phyloP scores from a whole-genome alignment of 2,113 vertebrate species.

The Pipa parva region DNA sequence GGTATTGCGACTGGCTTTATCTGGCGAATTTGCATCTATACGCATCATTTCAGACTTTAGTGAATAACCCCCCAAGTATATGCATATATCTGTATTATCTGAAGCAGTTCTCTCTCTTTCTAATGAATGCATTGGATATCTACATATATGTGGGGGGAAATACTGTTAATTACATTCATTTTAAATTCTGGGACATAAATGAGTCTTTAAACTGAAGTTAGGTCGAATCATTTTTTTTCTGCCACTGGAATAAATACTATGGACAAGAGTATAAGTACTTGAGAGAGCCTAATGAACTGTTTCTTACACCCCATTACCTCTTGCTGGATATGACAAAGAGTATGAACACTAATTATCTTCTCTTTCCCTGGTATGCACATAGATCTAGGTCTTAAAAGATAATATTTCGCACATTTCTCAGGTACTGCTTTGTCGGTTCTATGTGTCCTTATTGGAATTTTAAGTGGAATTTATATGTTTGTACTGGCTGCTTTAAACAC shows the following conservation, averaged over 20 bases:
- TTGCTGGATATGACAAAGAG: conserved; percentile 75
- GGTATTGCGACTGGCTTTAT: no score
- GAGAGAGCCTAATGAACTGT: conserved; percentile 76
- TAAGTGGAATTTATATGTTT: conserved; percentile 56
- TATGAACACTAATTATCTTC: conserved; percentile 72
- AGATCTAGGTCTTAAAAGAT: conserved; percentile 70
- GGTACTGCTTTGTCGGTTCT: conserved; percentile 60
- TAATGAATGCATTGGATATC: no score
- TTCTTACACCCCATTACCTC: conserved; percentile 80
- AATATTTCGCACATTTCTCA: conserved; percentile 60
- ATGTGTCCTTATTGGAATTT: conserved; percentile 61
- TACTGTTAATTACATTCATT: conserved; percentile 14
- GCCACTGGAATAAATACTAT: conserved; percentile 74
- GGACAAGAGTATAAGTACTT: conserved; percentile 75
- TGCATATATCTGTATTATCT: no score
- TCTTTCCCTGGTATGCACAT: conserved; percentile 62
- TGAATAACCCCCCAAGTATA: no score
- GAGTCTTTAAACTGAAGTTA: conserved; percentile 69
- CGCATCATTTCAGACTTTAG: no score
- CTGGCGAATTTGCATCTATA: no score
- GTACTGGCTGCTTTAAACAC: conserved; percentile 46
- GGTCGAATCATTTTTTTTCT: conserved; percentile 66
- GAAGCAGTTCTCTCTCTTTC: no score
- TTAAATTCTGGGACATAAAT: conserved; percentile 54
- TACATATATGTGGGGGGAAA: no score